Evolutionary conservation across 2,888 invertebrate genomes (phyloP).

Genomic region (Fabriciana adippe): DNA sequence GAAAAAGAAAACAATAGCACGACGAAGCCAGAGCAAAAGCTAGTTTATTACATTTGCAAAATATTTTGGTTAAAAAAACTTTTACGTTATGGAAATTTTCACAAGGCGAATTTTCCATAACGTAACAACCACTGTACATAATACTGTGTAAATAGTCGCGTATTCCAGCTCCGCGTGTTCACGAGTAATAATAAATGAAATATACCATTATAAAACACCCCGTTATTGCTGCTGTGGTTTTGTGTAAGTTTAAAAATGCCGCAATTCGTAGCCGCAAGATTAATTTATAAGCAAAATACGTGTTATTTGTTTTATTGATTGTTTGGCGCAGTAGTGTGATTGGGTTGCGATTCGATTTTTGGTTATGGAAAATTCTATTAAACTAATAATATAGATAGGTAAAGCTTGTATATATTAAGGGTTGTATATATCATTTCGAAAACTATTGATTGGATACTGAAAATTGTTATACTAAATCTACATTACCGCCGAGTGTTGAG

Average conservation of each 20-base stretch:
- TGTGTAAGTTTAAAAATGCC: conserved; percentile 29
- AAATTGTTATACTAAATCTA: too few relatives aligned
- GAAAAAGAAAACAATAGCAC: too few relatives aligned
- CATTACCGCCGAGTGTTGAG: too few relatives aligned
- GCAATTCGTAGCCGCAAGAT: conserved; percentile 25
- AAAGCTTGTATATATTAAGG: too few relatives aligned
- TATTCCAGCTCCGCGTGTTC: conserved; percentile 38
- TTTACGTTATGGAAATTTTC: too few relatives aligned
- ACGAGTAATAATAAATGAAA: conserved; percentile 44
- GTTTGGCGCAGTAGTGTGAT: background rate
- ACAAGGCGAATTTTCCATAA: too few relatives aligned
- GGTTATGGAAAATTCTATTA: background rate
- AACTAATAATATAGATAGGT: too few relatives aligned
- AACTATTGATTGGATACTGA: too few relatives aligned
- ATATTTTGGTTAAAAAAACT: too few relatives aligned
- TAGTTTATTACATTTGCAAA: too few relatives aligned
- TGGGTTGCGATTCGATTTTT: background rate
- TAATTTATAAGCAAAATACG: conserved; percentile 21
- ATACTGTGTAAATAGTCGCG: conserved; percentile 20
- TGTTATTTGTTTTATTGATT: conserved; percentile 7
- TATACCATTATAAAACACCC: conserved; percentile 42
- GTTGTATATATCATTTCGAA: too few relatives aligned
- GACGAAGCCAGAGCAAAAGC: too few relatives aligned
- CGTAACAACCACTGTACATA: background rate
- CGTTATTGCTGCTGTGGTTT: conserved; percentile 38